These are phyloP conservation scores for Parasteatoda lunata DNA, from an alignment of 2,888 invertebrate genomes.

Conservation along the genomic window DNA sequence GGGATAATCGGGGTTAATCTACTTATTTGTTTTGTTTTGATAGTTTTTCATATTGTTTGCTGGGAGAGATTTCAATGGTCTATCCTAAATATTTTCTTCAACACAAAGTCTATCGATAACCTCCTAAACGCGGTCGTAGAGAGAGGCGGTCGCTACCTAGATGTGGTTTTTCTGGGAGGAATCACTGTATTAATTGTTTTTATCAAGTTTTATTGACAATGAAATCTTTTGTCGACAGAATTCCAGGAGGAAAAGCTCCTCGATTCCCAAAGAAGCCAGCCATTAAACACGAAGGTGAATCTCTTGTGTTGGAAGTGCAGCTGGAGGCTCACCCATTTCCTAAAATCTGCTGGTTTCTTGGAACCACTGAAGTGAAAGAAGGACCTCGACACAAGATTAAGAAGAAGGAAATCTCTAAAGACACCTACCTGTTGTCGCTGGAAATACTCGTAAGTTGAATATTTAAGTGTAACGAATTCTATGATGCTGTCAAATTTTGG, in stretches of 20 bases:
- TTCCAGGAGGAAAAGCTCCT: conserved; percentile 85
- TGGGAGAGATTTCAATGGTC: too few relatives aligned
- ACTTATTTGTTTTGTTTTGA: too few relatives aligned
- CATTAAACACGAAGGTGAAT: conserved; percentile 92
- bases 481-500: too few relatives aligned
- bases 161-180: too few relatives aligned
- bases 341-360: conserved; percentile 96
- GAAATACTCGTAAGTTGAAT: conserved; percentile 59
- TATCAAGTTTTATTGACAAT: too few relatives aligned
- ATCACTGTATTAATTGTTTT: too few relatives aligned
- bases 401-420: conserved; percentile 89
- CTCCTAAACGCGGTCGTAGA: too few relatives aligned
- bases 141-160: too few relatives aligned
- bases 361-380: conserved; percentile 87
- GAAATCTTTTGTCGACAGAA: conserved; percentile 17
- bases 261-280: conserved; percentile 97
- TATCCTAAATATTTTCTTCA: too few relatives aligned
- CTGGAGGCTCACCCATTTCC: conserved; percentile 96
- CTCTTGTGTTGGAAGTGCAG: conserved; percentile 93
- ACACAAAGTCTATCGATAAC: too few relatives aligned
- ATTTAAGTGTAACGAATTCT: neutral
- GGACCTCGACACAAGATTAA: conserved; percentile 92
- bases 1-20: too few relatives aligned
- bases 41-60: too few relatives aligned
- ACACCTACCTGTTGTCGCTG: conserved; percentile 77